phyloP scores from a whole-genome alignment of 2,113 vertebrate species.

The Proterorhinus semilunaris region DNA sequence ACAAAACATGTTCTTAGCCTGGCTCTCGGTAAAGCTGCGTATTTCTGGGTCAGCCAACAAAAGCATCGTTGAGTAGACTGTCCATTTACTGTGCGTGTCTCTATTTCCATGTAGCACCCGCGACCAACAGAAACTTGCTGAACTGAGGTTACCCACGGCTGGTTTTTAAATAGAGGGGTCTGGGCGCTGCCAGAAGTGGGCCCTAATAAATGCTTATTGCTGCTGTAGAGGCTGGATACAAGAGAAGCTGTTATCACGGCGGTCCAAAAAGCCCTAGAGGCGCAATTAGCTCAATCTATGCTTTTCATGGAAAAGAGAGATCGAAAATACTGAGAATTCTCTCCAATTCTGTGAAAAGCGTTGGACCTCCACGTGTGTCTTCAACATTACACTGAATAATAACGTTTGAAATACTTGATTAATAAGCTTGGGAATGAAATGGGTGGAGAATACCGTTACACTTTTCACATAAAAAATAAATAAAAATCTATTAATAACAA shows the following conservation, averaged over 20 bases:
- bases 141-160: slow-evolving; percentile 32
- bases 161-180: slow-evolving; percentile 44
- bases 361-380: not conserved
- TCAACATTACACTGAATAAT: not conserved
- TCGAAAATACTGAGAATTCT: slow-evolving; percentile 26
- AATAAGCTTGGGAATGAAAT: no score
- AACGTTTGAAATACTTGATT: no score
- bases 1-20: slow-evolving; percentile 11
- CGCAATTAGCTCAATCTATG: slow-evolving; percentile 57
- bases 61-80: slow-evolving; percentile 1
- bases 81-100: not conserved
- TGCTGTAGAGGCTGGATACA: slow-evolving; percentile 31
- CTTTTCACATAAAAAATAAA: no score
- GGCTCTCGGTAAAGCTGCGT: slow-evolving; percentile 17
- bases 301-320: slow-evolving; percentile 29
- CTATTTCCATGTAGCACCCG: slow-evolving; percentile 8
- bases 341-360: slow-evolving; percentile 44
- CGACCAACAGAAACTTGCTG: slow-evolving; percentile 28
- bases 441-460: no score
- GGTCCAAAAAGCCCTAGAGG: slow-evolving; percentile 52
- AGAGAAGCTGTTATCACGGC: slow-evolving; percentile 37
- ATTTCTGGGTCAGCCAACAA: slow-evolving; percentile 9
- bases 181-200: slow-evolving; percentile 56
- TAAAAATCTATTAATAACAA: no score
- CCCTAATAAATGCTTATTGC: slow-evolving; percentile 63